A percentile compares a stretch with the other conserved stretches of the same genome.
phyloP scores from a whole-genome alignment of 2,113 vertebrate species.

The Melierax canorus region DNA sequence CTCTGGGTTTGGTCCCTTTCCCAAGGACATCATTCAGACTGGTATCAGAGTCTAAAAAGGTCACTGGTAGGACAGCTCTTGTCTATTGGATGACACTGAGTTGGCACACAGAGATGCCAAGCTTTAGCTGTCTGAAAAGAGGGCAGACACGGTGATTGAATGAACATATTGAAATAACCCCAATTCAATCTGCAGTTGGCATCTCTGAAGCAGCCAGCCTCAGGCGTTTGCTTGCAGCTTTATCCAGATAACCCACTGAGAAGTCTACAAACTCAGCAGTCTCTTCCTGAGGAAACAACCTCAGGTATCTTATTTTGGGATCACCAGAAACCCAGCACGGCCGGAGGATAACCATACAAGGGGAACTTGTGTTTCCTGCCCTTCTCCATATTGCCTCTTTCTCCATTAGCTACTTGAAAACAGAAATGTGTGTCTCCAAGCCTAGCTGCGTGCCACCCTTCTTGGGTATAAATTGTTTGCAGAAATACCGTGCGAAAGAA shows the following conservation, averaged over 20 bases:
- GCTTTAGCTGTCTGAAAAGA: not conserved
- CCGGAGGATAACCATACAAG: not conserved
- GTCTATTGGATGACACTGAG: not conserved
- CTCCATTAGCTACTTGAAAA: not conserved
- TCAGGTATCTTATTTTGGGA: not conserved
- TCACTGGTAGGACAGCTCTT: not conserved
- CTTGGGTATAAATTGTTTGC: not conserved
- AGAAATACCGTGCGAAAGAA: not conserved
- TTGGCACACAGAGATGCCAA: not conserved
- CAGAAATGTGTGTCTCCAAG: not conserved
- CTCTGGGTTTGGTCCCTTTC: constrained; percentile 8
- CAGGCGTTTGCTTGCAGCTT: not conserved
- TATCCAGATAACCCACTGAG: not conserved
- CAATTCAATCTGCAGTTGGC: not conserved
- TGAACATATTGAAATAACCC: not conserved
- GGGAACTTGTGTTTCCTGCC: not conserved
- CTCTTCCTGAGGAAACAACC: not conserved
- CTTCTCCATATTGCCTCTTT: not conserved
- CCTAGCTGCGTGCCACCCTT: fast-evolving
- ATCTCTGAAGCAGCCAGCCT: not conserved
- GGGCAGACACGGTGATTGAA: not conserved
- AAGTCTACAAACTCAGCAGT: not conserved
- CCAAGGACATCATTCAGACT: not conserved
- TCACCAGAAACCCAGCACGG: not conserved
- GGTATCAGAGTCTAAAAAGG: not conserved